A percentile compares a stretch with the other conserved stretches of the same genome.
These are phyloP conservation scores for Periphyllus acericola DNA, from an alignment of 2,888 invertebrate genomes.

Conservation along the genomic window DNA sequence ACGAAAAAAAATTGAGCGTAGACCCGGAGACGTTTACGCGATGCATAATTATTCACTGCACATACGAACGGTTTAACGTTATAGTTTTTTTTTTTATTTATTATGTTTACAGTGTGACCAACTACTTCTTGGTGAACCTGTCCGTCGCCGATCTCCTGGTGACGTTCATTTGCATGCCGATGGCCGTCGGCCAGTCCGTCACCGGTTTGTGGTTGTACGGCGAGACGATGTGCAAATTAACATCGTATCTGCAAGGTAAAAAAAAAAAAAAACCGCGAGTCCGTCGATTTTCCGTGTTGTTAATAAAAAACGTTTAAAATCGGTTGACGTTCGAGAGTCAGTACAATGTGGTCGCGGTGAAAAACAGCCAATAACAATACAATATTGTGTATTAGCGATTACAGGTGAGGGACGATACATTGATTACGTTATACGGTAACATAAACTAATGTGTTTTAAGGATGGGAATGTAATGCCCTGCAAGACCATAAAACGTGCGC, in stretches of 20 bases:
- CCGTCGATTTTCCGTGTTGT: not conserved
- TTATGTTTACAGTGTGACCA: conserved; percentile 75
- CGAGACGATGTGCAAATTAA: conserved; percentile 78
- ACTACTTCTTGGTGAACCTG: conserved; percentile 80
- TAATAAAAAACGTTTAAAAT: not conserved
- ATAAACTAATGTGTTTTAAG: not conserved
- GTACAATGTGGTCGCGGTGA: too few species aligned
- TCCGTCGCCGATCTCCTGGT: conserved; percentile 79
- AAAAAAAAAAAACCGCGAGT: not conserved
- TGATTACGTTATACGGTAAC: not conserved
- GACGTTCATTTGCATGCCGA: conserved; percentile 80
- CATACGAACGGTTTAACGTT: not conserved
- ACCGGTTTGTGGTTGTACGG: conserved; percentile 79
- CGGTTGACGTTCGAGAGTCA: not conserved
- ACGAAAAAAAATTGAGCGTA: too few species aligned
- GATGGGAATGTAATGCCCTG: not conserved
- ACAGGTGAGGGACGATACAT: too few species aligned
- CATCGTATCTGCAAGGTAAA: conserved; percentile 79
- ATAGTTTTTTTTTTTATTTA: too few species aligned
- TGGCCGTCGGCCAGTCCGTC: conserved; percentile 77
- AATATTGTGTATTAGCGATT: too few species aligned
- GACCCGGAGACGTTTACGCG: not conserved
- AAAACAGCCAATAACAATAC: too few species aligned
- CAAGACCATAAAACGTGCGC: too few species aligned
- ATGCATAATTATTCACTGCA: not conserved